Evolutionary conservation across 2,113 vertebrate genomes (phyloP), one percentile per base, ranked within the genome.

Genomic region (Tonatia bakeri): DNA sequence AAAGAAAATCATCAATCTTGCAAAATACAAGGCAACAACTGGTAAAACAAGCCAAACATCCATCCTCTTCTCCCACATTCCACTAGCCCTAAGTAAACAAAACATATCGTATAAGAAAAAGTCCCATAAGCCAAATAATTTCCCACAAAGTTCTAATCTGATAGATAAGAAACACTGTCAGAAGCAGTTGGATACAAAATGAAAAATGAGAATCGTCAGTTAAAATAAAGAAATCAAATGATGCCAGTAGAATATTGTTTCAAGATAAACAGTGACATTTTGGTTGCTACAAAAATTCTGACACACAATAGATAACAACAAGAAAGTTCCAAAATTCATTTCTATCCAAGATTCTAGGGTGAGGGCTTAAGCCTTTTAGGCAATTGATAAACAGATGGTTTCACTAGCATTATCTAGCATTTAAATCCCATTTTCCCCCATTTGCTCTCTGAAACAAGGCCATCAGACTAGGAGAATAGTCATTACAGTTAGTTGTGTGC

Each of bases 191-290:
- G 33, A 84, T 69, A 79, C 47, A 70, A 82, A 96, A 43, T 81
- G 45, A 96, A 70, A 81, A 87, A 94, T 96, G 38, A 95, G 97
- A 96, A 76, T 82, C 69, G 96, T 94, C 73, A 91, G 54, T 90
- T 90, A 94, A 90, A 94, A 88, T 89, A 95, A 96, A 97, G 82
- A 92, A 86, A 90, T 7, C 33, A 97, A 94, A 47, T 31, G 24
- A 91, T 95, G 45, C 69, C 64, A 97, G 52, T 88, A 88, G 50
- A 73, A 93, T 43, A 45, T 45, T 87, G n/a, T 96, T 96, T 83
- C 82, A 96, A 91, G 83, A 87, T 93, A 94, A 94, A 96, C 82
- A 45, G 50, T 91, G 81, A 92, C 88, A 94, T 91, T 95, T 79
- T 9, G 87, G 40, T 87, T 89, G 65, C 79, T 94, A 91, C 93